Evolutionary conservation across 2,113 vertebrate genomes (phyloP).

Genomic region (Oriolus oriolus): DNA sequence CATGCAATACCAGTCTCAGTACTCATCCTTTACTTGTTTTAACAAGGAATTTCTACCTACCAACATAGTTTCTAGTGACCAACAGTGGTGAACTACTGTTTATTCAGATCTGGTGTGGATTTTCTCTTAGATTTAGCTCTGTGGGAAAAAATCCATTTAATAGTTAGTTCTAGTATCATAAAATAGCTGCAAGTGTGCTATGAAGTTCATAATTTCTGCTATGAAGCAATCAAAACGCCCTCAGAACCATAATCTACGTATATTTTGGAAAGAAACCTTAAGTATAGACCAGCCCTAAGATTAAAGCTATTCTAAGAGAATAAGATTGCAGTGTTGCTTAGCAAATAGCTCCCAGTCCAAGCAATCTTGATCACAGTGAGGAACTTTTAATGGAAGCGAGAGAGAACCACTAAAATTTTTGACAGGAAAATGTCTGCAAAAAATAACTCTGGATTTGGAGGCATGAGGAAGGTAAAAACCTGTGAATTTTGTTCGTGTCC

Average conservation of each 20-base stretch:
- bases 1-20: not conserved
- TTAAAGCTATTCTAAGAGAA: conserved; percentile 25
- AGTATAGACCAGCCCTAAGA: not conserved
- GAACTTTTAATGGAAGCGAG: not conserved
- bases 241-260: not conserved
- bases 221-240: not conserved
- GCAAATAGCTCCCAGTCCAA: not conserved
- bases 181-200: not conserved
- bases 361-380: not conserved
- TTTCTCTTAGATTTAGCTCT: not conserved
- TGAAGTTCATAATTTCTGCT: not conserved
- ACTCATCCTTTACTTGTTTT: not conserved
- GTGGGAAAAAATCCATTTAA: not conserved
- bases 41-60: not conserved
- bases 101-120: not conserved
- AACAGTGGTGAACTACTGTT: not conserved
- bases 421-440: not conserved
- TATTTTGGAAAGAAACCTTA: conserved; percentile 17
- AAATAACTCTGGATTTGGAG: not conserved
- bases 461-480: not conserved
- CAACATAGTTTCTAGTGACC: not conserved
- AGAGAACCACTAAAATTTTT: not conserved
- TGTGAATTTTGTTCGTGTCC: not conserved
- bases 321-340: not conserved
- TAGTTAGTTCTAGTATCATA: not conserved